Evolutionary conservation across 2,113 vertebrate species (phyloP).

Genomic region (Apeltes quadracus): DNA sequence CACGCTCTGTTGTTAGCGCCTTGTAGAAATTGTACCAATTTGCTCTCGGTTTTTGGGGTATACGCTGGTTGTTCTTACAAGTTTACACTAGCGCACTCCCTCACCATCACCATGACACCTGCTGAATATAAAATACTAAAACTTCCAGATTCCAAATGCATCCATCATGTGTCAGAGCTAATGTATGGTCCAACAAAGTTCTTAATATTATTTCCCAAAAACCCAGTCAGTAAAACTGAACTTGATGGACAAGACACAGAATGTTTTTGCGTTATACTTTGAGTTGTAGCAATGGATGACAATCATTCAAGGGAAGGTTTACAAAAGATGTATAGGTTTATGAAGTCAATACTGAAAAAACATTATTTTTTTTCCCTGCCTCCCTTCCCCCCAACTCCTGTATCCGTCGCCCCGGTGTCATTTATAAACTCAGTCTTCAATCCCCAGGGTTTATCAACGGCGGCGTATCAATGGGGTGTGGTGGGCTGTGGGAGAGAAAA

Average conservation of each 20-base stretch:
- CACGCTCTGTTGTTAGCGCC: constrained; percentile 27
- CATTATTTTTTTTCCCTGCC: no score
- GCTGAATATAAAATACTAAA: background rate
- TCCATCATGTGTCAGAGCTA: background rate
- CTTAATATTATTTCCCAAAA: constrained; percentile 9
- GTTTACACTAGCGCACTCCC: background rate
- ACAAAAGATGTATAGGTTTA: constrained; percentile 11
- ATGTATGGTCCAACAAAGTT: background rate
- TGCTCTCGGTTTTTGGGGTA: constrained; percentile 2
- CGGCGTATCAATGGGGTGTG: constrained; percentile 52
- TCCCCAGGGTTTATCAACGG: constrained; percentile 62
- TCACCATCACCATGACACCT: background rate
- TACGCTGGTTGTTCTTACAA: constrained; percentile 10
- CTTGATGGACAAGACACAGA: background rate
- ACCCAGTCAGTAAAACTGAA: background rate
- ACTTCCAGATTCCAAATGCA: background rate
- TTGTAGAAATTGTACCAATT: constrained; percentile 21
- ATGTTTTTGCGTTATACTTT: background rate
- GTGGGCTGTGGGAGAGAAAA: no score
- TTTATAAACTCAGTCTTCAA: constrained; percentile 61
- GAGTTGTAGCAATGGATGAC: background rate
- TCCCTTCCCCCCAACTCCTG: constrained; percentile 21
- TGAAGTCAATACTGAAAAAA: constrained; percentile 39
- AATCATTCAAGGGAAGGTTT: constrained; percentile 1
- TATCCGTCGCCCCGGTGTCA: constrained; percentile 60